A percentile compares a stretch with the other conserved stretches of the same genome.
Evolutionary conservation across 2,113 vertebrate genomes (phyloP).

Genomic region (Charina bottae): DNA sequence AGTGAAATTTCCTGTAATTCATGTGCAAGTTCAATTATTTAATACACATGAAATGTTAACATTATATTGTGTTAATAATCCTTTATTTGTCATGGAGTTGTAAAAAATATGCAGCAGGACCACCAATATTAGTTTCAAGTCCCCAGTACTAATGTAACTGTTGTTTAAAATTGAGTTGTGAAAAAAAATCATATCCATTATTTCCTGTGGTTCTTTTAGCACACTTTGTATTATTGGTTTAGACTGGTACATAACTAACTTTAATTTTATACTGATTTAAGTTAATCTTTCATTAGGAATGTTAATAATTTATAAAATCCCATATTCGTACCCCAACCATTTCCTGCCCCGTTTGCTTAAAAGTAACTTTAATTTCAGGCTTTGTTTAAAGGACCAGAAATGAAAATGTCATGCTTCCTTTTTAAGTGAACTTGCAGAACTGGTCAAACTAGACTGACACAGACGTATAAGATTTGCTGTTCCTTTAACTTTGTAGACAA

Average conservation of each 20-base stretch:
- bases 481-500: slow-evolving; percentile 64
- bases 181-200: neutral
- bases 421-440: slow-evolving; percentile 60
- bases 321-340: slow-evolving; percentile 39
- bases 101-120: neutral
- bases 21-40: neutral
- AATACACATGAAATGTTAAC: neutral
- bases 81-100: neutral
- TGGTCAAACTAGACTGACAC: slow-evolving; percentile 68
- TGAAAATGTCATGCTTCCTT: slow-evolving; percentile 66
- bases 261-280: slow-evolving; percentile 20
- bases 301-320: neutral
- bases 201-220: neutral
- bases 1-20: neutral
- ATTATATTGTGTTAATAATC: neutral
- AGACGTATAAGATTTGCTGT: slow-evolving; percentile 22
- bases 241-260: neutral
- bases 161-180: neutral
- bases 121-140: no score
- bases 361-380: slow-evolving; percentile 58
- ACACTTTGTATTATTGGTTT: neutral
- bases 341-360: slow-evolving; percentile 5
- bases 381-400: slow-evolving; percentile 57
- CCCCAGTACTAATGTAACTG: neutral
- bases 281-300: slow-evolving; percentile 7